phyloP scores from a whole-genome alignment of 2,113 vertebrate genomes.

The Dromaius novaehollandiae region DNA sequence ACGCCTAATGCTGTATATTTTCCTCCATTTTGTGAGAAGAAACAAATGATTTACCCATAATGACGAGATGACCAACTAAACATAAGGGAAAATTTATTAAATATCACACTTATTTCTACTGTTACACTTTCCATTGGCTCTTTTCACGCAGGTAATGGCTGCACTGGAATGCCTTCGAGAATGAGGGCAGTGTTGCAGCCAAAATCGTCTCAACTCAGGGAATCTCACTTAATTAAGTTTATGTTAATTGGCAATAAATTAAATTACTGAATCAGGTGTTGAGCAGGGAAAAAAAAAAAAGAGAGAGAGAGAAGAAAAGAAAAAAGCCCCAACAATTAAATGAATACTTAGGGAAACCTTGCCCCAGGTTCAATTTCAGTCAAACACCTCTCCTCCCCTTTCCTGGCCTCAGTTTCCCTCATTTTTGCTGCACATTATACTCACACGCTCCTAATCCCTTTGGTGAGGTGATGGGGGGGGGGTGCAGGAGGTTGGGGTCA shows the following conservation, averaged over 20 bases:
- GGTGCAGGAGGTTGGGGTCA: background rate
- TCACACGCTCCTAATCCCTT: background rate
- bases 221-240: background rate
- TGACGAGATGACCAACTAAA: background rate
- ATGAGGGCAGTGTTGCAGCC: accelerated
- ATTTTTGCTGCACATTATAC: accelerated
- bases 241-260: background rate
- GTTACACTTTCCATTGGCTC: background rate
- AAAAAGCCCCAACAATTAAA: background rate
- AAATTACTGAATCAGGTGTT: background rate
- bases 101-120: background rate
- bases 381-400: background rate
- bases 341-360: accelerated
- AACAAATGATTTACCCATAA: background rate
- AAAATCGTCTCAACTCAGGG: background rate
- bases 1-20: background rate
- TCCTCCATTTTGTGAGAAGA: background rate
- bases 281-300: background rate
- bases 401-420: background rate
- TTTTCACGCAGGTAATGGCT: background rate
- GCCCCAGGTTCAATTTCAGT: background rate
- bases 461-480: accelerated
- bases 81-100: background rate
- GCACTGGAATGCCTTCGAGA: background rate
- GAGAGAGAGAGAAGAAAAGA: background rate